Percentiles rank a stretch among this genome's conserved stretches.
Evolutionary conservation across 2,888 invertebrate species (phyloP).

Genomic region (Timandra comae): DNA sequence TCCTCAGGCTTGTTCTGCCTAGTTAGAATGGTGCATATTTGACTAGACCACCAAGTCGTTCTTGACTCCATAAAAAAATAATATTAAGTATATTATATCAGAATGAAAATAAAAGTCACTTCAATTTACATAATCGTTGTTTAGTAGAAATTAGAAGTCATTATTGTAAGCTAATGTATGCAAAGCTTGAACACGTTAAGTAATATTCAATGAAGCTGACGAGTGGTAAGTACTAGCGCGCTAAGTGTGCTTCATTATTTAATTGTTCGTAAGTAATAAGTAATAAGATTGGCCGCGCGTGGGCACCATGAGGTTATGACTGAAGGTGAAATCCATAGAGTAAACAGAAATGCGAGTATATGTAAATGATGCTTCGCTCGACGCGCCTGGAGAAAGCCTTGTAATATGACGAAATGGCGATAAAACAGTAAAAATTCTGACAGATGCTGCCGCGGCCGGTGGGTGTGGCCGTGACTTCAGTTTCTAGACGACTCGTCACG

Average conservation of each 20-base stretch:
- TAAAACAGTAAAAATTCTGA: slow-evolving; percentile 46
- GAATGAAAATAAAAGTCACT: too few relatives aligned
- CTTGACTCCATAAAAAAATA: too few relatives aligned
- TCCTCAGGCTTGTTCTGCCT: too few relatives aligned
- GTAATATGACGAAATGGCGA: slow-evolving; percentile 53
- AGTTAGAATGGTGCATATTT: too few relatives aligned
- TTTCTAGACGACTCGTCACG: neutral
- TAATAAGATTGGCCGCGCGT: slow-evolving; percentile 8
- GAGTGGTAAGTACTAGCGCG: too few relatives aligned
- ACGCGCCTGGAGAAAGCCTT: slow-evolving; percentile 53
- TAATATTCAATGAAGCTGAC: too few relatives aligned
- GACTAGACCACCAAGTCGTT: too few relatives aligned
- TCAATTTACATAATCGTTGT: too few relatives aligned
- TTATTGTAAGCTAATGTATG: too few relatives aligned
- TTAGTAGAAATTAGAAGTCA: too few relatives aligned
- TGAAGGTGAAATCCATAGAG: slow-evolving; percentile 59
- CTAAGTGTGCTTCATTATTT: slow-evolving; percentile 1
- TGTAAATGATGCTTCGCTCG: slow-evolving; percentile 46
- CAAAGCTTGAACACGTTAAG: too few relatives aligned
- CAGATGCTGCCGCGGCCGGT: slow-evolving; percentile 27
- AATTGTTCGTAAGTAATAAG: slow-evolving; percentile 5
- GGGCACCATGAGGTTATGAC: slow-evolving; percentile 14
- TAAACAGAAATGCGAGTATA: slow-evolving; percentile 64
- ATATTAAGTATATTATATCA: too few relatives aligned
- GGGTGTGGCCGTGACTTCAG: slow-evolving; percentile 31